Evolutionary conservation across 2,113 vertebrate genomes (phyloP).

Genomic region (Chloropsis cyanopogon): DNA sequence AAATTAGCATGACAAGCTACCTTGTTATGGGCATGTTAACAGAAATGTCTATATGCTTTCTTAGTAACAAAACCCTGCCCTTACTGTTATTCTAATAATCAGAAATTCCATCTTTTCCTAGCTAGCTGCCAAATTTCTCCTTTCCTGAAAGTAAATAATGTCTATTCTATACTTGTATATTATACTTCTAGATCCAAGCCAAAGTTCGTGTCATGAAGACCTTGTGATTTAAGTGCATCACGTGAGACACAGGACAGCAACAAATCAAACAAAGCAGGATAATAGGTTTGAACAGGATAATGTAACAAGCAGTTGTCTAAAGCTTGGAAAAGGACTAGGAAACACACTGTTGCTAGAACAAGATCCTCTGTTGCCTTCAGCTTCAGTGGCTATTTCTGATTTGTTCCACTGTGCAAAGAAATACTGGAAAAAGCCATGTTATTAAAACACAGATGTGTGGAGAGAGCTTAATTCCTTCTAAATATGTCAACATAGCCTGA

Average conservation of each 20-base stretch:
- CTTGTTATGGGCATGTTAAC: neutral
- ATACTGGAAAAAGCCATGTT: neutral
- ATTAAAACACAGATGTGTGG: slow-evolving; percentile 30
- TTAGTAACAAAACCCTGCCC: neutral
- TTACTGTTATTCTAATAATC: neutral
- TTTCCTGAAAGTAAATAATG: neutral
- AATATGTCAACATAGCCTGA: neutral
- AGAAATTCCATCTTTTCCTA: neutral
- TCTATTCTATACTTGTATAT: neutral
- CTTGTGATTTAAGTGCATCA: neutral
- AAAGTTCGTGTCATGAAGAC: neutral
- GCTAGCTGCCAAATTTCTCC: neutral
- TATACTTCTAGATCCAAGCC: neutral
- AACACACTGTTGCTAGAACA: neutral
- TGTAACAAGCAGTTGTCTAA: neutral
- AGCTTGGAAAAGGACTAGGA: neutral
- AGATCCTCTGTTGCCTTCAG: neutral
- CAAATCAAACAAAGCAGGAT: neutral
- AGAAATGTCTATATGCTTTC: neutral
- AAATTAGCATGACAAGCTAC: neutral
- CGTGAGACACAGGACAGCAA: neutral
- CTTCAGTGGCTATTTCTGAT: neutral
- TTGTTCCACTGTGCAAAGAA: slow-evolving; percentile 26
- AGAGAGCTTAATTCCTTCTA: neutral
- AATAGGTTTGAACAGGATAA: neutral